Conservation (phyloP, 2,797 vertebrate species). For the Parotocinclus haroldoi region DNA sequence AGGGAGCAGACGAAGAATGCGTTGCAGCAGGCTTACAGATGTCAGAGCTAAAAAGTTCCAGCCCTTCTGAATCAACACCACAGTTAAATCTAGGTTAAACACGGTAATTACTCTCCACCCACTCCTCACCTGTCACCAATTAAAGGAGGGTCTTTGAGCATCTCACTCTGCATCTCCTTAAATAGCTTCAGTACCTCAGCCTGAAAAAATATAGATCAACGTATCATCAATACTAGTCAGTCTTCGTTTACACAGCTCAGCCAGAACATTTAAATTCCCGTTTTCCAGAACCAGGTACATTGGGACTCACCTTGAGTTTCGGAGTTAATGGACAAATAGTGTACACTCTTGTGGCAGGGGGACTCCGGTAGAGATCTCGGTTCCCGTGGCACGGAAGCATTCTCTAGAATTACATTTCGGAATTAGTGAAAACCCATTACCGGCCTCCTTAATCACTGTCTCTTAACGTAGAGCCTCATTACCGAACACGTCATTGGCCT, state of each 20-base stretch:
- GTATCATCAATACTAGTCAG: no score
- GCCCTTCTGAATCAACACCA: no score
- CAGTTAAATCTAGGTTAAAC: no score
- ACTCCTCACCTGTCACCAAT: slow-evolving; percentile 83
- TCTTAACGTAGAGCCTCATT: slow-evolving; percentile 34
- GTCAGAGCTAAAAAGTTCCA: no score
- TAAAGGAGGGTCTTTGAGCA: slow-evolving; percentile 75
- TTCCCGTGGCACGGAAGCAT: slow-evolving; percentile 95
- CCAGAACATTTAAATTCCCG: no score
- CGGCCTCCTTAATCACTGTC: neutral
- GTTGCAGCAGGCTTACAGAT: no score
- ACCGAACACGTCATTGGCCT: slow-evolving; percentile 62
- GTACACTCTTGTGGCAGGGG: slow-evolving; percentile 84
- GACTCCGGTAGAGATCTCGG: slow-evolving; percentile 91
- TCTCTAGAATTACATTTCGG: slow-evolving; percentile 74
- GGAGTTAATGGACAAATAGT: slow-evolving; percentile 86
- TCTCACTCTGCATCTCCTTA: slow-evolving; percentile 82
- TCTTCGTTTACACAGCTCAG: no score
- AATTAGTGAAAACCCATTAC: slow-evolving; percentile 34
- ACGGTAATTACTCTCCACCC: no score
- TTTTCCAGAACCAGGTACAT: neutral
- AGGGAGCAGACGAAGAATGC: neutral
- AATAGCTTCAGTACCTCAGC: slow-evolving; percentile 85
- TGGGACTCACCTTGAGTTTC: slow-evolving; percentile 81
- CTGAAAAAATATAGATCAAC: slow-evolving; percentile 56